These are phyloP conservation scores for Stegana nigrithorax DNA, from an alignment of 2,888 invertebrate genomes.

Conservation along the genomic window DNA sequence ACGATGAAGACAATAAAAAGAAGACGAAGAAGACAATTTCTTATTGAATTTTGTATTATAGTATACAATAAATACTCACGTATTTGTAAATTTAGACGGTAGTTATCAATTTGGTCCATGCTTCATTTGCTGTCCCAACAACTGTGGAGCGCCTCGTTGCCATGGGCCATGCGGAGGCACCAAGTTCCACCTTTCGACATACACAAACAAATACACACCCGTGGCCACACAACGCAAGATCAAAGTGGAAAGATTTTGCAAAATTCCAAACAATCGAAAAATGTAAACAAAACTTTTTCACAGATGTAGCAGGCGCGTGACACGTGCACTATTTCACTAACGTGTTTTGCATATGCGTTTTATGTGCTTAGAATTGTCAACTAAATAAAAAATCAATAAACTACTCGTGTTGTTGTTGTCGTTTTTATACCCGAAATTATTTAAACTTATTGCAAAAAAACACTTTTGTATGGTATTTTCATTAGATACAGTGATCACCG, in stretches of 20 bases:
- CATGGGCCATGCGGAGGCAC: too few relatives aligned
- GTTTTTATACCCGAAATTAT: constrained; percentile 32
- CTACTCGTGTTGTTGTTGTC: too few relatives aligned
- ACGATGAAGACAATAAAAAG: too few relatives aligned
- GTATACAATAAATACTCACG: constrained; percentile 52
- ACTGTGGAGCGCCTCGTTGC: constrained; percentile 38
- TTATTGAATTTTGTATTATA: neutral
- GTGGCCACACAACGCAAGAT: neutral
- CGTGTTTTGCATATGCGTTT: constrained; percentile 13
- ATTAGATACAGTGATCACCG: too few relatives aligned
- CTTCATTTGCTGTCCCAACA: constrained; percentile 25
- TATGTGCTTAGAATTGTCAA: too few relatives aligned
- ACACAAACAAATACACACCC: neutral
- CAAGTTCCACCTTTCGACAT: too few relatives aligned
- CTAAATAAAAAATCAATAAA: constrained; percentile 37
- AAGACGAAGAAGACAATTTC: neutral
- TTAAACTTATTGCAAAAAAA: constrained; percentile 22
- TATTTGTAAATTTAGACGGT: constrained; percentile 63
- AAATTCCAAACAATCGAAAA: constrained; percentile 21
- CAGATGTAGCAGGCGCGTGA: constrained; percentile 10
- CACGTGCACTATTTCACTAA: constrained; percentile 17
- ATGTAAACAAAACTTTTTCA: constrained; percentile 41
- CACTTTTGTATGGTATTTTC: neutral
- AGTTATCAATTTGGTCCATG: constrained; percentile 44
- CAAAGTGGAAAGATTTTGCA: constrained; percentile 6